Evolutionary conservation across 2,888 invertebrate species (phyloP), one percentile per base, ranked within the genome.

Genomic region (Leucozona laternaria): DNA sequence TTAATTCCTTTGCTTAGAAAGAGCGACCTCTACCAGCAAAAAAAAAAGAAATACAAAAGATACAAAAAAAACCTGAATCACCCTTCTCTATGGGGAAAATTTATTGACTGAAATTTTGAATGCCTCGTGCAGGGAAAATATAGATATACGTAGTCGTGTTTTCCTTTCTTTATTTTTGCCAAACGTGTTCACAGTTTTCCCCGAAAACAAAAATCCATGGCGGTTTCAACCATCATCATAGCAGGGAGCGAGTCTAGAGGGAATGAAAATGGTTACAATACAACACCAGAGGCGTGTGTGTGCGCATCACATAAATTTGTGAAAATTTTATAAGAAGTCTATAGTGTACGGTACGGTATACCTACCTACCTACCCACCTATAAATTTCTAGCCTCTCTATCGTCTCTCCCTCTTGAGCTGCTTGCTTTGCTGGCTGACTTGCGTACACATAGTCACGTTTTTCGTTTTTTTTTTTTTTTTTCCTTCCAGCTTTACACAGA

Each of bases 401-500:
- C 11, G 3, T 50, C 15, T 20, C 50, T 37, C 62, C n/a, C 55
- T 71, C 55, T 71, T 22, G 40, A 40, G 15, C 20, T 34, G 11
- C 34, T 7, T 58, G 2, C 13, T 50, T 50, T 20, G 20, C 50
- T 62, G 20, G n/a, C 28, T 25, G 73, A 53, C 48, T 58, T 71
- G 66, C 57, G 77, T 53, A 55, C 45, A 58, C 37, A 68, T 10
- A 60, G 79, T 79, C 82, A 83, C 82, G 82, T 83, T 83, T 83
- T 79, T 48, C 64, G 4, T 37, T 50, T 68, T n/a, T n/a, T n/a
- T n/a, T n/a, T n/a, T n/a, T n/a, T n/a, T n/a, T n/a, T n/a, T n/a
- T n/a, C n/a, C n/a, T n/a, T 20, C 37, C 37, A 60, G 25, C n/a
- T 53, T 58, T 37, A 4, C 20, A 72, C 28, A 57, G 48, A 40